Base-by-base conservation (phyloP, 2,113 vertebrate species). In the Caranx ignobilis region DNA sequence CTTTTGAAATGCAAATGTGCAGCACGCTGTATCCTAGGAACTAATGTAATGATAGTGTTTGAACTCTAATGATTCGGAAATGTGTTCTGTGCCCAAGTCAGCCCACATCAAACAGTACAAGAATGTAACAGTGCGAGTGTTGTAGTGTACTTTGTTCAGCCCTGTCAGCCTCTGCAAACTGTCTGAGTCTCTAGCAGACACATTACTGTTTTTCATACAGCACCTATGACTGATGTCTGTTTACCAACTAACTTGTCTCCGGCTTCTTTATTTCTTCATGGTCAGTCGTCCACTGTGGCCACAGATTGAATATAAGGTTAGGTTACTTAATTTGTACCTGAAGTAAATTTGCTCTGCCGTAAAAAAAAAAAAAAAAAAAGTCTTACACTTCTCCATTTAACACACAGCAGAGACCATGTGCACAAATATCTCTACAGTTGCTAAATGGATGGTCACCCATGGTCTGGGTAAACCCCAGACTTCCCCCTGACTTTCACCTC, bases 1-100 rank as follows among this genome's bases (percentile, higher is more conserved):
- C 86, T 79, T 90, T 89, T 90, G 84, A 89, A 78, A 85, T 80
- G 80, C 82, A 88, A 90, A 90, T 87, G 41, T 39, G 45, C 57
- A 4, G 56, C 79, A 55, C 71, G 35, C 71, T 76, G 87, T 73
- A 71, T 82, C 84, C 60, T 35, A 63, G 84, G 85, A 81, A 87
- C 80, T 52, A 63, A 8, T 72, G 75, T 80, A 77, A 80, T 77
- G 69, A 83, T 56, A 43, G 83, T 35, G 83, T 81, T 70, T 77
- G 71, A 88, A 79, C 71, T 71, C 39, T 63, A 71, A 83, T 63
- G 62, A 71, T 60, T 83, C 70, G 34, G 76, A 82, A 82, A 80
- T 65, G 15, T 75, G 60, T 47, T 77, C 85, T 66, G 65, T 86
- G 82, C 82, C 70, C 32, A 21, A 67, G 52, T 84, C 64, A 81